Percentiles rank a stretch among this genome's conserved stretches.
phyloP scores from a whole-genome alignment of 2,113 vertebrate genomes.

The Lipotes vexillifer region DNA sequence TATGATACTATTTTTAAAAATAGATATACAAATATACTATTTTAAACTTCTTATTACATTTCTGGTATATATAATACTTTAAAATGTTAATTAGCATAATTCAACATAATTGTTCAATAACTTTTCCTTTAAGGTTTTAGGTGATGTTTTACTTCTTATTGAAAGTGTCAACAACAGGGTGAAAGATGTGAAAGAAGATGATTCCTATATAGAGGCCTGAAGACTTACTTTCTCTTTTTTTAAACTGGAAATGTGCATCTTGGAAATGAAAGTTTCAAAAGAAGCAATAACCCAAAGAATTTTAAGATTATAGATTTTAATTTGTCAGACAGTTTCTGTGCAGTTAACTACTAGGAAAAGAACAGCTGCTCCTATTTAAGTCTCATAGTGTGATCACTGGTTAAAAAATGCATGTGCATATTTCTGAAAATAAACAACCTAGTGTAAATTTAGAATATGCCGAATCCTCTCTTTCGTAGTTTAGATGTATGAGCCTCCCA shows the following conservation, averaged over 20 bases:
- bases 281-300: background rate
- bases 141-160: background rate
- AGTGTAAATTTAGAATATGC: background rate
- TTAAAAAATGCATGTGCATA: background rate
- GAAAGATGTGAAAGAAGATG: background rate
- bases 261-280: slow-evolving; percentile 15
- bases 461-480: background rate
- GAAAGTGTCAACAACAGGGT: background rate
- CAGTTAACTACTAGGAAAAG: background rate
- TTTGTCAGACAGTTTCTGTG: background rate
- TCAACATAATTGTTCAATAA: background rate
- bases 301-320: background rate
- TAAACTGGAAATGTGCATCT: background rate
- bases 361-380: background rate
- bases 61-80: background rate
- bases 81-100: background rate
- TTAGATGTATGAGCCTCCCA: background rate
- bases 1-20: background rate
- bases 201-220: background rate
- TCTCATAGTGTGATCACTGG: background rate
- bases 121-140: background rate
- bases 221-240: background rate
- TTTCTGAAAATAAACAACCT: slow-evolving; percentile 20
- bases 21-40: background rate
- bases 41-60: background rate